Conservation (phyloP, 2,113 vertebrate genomes). For the Onychostoma macrolepis region DNA sequence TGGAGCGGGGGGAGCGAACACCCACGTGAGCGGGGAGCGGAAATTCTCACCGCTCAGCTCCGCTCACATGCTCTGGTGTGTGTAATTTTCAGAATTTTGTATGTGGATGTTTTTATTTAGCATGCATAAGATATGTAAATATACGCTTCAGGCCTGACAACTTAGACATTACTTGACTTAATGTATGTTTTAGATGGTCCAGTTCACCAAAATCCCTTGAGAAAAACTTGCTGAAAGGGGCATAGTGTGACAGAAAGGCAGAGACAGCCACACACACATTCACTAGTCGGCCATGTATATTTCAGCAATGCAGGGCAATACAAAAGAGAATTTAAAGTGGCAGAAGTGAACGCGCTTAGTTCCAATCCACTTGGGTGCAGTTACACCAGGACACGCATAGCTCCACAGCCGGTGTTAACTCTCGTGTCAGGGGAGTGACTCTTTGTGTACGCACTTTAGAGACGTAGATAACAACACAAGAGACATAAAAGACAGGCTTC, state of each 20-base stretch:
- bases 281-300: constrained; percentile 46
- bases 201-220: constrained; percentile 6
- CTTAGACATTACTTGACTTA: not conserved
- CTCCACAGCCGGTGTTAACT: constrained; percentile 24
- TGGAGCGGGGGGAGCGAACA: too few relatives aligned
- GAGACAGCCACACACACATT: constrained; percentile 10
- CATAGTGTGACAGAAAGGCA: not conserved
- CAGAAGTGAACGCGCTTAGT: constrained; percentile 43
- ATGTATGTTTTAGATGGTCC: not conserved
- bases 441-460: constrained; percentile 59
- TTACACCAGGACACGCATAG: constrained; percentile 58
- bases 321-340: constrained; percentile 45
- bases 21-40: too few relatives aligned
- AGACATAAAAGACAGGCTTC: constrained; percentile 60
- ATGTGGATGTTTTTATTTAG: not conserved
- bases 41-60: too few relatives aligned
- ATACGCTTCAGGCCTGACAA: not conserved
- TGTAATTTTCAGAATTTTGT: not conserved
- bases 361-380: constrained; percentile 62
- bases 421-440: constrained; percentile 47
- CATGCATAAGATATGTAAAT: not conserved
- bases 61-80: too few relatives aligned
- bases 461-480: constrained; percentile 44
- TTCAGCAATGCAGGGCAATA: constrained; percentile 43
- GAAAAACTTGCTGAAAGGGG: not conserved